These are phyloP conservation scores for Steatocranus sp. DNA, from an alignment of 2,797 vertebrate species.

Conservation along the genomic window DNA sequence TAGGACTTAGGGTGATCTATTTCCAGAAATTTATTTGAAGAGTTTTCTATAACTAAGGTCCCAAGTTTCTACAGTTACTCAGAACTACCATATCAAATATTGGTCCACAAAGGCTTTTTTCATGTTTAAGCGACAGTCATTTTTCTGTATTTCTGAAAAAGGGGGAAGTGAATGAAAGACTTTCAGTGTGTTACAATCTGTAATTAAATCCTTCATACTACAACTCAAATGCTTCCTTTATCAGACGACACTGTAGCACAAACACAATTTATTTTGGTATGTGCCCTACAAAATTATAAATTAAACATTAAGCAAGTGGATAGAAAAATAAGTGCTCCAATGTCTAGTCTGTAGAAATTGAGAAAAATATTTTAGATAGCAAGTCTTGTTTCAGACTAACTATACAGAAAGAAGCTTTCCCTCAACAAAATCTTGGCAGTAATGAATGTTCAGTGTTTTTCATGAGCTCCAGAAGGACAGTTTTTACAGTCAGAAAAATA, in stretches of 20 bases:
- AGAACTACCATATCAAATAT: neutral
- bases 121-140: neutral
- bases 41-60: neutral
- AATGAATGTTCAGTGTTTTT: neutral
- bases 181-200: neutral
- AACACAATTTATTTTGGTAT: neutral
- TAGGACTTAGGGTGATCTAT: neutral
- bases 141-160: neutral
- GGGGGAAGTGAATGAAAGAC: neutral
- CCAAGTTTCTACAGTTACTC: neutral
- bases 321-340: neutral
- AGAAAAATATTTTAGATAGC: neutral
- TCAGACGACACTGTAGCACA: neutral
- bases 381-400: neutral
- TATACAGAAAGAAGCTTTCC: neutral
- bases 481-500: neutral
- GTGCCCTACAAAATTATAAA: neutral
- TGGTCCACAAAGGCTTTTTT: neutral
- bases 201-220: neutral
- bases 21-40: neutral
- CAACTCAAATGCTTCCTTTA: neutral
- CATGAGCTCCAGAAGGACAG: neutral
- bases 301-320: neutral
- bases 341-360: neutral
- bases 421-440: neutral